phyloP scores from a whole-genome alignment of 1,140 invertebrate species.

The Pissodes strobi region DNA sequence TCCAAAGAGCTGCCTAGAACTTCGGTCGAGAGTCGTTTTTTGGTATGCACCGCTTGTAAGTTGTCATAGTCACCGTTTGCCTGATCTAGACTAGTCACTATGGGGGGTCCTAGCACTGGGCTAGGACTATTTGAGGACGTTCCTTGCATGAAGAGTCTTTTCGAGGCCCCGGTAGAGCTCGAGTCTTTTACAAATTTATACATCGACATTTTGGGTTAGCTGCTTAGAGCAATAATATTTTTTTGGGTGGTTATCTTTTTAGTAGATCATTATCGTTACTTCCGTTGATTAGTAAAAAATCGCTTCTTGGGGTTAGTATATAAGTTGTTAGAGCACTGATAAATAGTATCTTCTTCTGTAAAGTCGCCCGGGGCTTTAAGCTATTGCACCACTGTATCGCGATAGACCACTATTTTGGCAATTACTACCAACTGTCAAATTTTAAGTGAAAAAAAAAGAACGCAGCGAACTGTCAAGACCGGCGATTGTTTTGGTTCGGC shows the following conservation, averaged over 20 bases:
- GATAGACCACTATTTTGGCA: not conserved
- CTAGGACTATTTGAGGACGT: slow-evolving; percentile 61
- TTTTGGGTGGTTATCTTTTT: not conserved
- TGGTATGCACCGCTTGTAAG: slow-evolving; percentile 77
- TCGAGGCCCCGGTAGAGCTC: slow-evolving; percentile 48
- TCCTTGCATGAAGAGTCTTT: slow-evolving; percentile 78
- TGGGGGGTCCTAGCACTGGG: slow-evolving; percentile 51
- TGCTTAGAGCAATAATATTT: not conserved
- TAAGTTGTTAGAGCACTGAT: too few relatives aligned
- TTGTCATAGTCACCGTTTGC: slow-evolving; percentile 47
- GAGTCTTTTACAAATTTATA: slow-evolving; percentile 74
- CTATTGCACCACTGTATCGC: not conserved
- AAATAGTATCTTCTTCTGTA: too few relatives aligned
- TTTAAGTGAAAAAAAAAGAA: not conserved
- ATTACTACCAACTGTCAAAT: slow-evolving; percentile 1
- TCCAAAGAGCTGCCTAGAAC: slow-evolving; percentile 81
- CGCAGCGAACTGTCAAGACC: not conserved
- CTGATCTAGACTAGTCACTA: slow-evolving; percentile 45
- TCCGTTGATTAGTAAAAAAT: too few relatives aligned
- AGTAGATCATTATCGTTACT: not conserved
- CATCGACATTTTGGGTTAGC: slow-evolving; percentile 63
- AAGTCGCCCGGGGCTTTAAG: too few relatives aligned
- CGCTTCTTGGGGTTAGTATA: too few relatives aligned
- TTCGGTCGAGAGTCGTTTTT: slow-evolving; percentile 81
- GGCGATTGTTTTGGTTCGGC: slow-evolving; percentile 3